These are phyloP conservation scores for Dendronephthya gigantea DNA, from an alignment of 64 coral and sea anemone genomes.

Conservation along the genomic window DNA sequence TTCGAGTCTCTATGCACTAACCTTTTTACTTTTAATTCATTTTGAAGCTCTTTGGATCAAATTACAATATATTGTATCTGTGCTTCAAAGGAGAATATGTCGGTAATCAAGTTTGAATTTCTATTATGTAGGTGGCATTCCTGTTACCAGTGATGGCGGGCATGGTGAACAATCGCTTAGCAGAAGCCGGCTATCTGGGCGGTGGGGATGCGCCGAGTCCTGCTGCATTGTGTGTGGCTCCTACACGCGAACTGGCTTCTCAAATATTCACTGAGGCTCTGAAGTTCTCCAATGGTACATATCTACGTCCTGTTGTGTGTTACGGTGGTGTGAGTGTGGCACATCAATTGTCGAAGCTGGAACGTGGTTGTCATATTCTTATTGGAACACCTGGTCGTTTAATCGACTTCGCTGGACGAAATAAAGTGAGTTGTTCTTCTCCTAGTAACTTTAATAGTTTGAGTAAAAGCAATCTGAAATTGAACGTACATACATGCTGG, in stretches of 20 bases:
- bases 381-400: conserved; percentile 77
- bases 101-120: too few relatives aligned
- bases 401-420: conserved; percentile 58
- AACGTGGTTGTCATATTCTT: conserved; percentile 73
- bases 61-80: too few relatives aligned
- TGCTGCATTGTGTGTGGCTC: conserved; percentile 67
- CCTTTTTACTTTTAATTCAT: too few relatives aligned
- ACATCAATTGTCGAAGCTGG: conserved; percentile 50
- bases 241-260: conserved; percentile 73
- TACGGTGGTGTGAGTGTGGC: conserved; percentile 86
- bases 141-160: conserved; percentile 61
- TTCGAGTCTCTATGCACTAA: too few relatives aligned
- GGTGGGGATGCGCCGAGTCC: conserved; percentile 54
- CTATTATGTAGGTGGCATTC: conserved; percentile 65
- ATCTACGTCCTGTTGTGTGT: conserved; percentile 46
- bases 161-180: conserved; percentile 51
- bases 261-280: conserved; percentile 69
- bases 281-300: conserved; percentile 69
- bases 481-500: too few relatives aligned
- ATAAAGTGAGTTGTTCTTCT: conserved; percentile 35
- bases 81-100: too few relatives aligned
- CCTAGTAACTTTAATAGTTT: background rate
- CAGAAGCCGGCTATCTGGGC: conserved; percentile 41
- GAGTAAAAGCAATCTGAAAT: too few relatives aligned
- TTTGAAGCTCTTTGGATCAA: too few relatives aligned